These are phyloP conservation scores for Chelonus formosanus DNA, from an alignment of 2,888 invertebrate species.

Conservation along the genomic window DNA sequence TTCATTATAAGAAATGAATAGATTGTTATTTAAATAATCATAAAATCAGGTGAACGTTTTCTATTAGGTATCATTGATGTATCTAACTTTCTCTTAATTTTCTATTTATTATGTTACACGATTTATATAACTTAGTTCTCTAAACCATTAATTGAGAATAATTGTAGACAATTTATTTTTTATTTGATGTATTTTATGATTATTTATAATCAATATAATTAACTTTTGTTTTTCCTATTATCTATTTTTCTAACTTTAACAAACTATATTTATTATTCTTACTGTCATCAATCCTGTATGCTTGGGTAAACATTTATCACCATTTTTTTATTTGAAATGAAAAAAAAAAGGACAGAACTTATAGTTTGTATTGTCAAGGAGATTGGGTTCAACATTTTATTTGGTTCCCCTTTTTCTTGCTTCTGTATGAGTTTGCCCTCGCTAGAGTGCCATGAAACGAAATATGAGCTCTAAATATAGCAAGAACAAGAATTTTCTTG, in stretches of 20 bases:
- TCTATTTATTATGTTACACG: no score
- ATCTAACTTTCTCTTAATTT: no score
- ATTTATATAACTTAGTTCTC: no score
- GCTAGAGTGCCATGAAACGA: constrained; percentile 36
- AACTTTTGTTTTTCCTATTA: neutral
- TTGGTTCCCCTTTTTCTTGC: constrained; percentile 17
- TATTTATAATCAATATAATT: no score
- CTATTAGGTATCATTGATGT: no score
- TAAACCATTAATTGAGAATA: no score
- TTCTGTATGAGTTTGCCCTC: constrained; percentile 25
- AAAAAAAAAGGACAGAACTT: constrained; percentile 1
- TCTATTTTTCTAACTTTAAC: neutral
- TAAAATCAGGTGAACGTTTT: no score
- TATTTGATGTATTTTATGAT: no score
- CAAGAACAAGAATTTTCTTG: constrained; percentile 51
- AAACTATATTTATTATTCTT: neutral
- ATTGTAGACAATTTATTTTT: no score
- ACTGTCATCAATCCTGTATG: no score
- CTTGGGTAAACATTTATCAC: neutral
- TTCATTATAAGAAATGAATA: no score
- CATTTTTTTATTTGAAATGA: constrained; percentile 1
- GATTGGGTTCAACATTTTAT: constrained; percentile 8
- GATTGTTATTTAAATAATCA: no score
- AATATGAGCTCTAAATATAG: constrained; percentile 59
- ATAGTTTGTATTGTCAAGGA: constrained; percentile 9